A percentile compares a stretch with the other conserved stretches of the same genome.
These are phyloP conservation scores for Cinclus mexicanus DNA, from an alignment of 2,113 vertebrate genomes.

Conservation along the genomic window DNA sequence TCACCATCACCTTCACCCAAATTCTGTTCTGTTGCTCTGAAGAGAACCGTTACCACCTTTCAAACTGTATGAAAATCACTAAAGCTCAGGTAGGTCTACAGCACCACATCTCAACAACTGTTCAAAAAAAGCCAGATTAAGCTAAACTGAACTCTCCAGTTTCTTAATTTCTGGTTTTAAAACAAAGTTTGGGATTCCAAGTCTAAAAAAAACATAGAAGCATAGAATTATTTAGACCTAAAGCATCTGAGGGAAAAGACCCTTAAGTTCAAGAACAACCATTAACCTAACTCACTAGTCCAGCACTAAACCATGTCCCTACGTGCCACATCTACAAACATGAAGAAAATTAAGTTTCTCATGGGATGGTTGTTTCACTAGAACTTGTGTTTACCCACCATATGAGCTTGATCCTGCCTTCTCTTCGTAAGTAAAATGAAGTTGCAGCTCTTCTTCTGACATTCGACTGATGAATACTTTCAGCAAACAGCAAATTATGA, in stretches of 20 bases:
- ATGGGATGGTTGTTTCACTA: neutral
- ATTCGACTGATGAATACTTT: slow-evolving; percentile 93
- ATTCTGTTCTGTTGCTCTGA: neutral
- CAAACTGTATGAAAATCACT: neutral
- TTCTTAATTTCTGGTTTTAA: neutral
- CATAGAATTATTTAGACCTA: no score
- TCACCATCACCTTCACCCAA: neutral
- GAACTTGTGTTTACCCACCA: slow-evolving; percentile 67
- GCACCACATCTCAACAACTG: neutral
- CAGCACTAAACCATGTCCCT: neutral
- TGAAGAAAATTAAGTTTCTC: neutral
- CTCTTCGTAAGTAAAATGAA: slow-evolving; percentile 91
- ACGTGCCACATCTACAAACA: fast-evolving
- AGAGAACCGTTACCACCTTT: neutral
- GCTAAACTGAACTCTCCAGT: neutral
- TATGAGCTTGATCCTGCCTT: slow-evolving; percentile 80
- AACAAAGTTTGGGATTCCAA: neutral
- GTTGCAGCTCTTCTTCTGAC: slow-evolving; percentile 89
- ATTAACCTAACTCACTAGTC: neutral
- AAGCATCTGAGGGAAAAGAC: neutral
- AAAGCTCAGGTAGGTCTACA: neutral
- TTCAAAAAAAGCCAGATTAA: neutral
- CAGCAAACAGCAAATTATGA: slow-evolving; percentile 94
- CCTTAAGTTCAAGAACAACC: neutral
- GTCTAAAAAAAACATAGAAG: neutral